A percentile compares a stretch with the other conserved stretches of the same genome.
Evolutionary conservation across 2,113 vertebrate genomes (phyloP).

Genomic region (Psammodynastes pulverulentus): DNA sequence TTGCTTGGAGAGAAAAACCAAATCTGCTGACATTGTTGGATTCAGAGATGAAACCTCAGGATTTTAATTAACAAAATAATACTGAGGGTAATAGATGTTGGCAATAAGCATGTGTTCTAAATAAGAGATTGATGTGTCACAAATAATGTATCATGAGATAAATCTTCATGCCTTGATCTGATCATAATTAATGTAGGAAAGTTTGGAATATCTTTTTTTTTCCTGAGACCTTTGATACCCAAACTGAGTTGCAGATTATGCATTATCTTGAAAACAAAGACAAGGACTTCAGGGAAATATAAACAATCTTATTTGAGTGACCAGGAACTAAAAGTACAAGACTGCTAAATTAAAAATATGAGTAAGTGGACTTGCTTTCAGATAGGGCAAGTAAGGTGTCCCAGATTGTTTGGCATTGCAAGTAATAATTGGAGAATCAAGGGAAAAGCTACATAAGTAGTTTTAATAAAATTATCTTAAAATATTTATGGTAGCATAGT

Average conservation of each 20-base stretch:
- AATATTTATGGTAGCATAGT: neutral
- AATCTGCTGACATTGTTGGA: neutral
- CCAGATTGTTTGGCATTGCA: neutral
- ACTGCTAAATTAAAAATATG: neutral
- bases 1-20: neutral
- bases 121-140: conserved; percentile 3
- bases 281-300: neutral
- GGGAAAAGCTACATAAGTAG: neutral
- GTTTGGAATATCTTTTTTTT: neutral
- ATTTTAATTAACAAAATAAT: conserved; percentile 28
- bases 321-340: neutral
- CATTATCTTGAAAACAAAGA: neutral
- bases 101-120: neutral
- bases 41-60: neutral
- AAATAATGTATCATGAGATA: conserved; percentile 14
- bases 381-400: neutral
- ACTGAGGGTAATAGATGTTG: neutral
- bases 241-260: neutral
- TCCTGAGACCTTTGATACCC: neutral
- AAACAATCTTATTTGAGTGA: neutral
- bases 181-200: neutral
- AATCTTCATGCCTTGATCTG: neutral
- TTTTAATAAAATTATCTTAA: neutral
- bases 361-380: neutral
- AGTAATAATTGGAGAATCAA: neutral